Percentiles rank a stretch among this genome's conserved stretches.
Evolutionary conservation across 2,797 vertebrate genomes (phyloP).

Genomic region (Spinus pinus): DNA sequence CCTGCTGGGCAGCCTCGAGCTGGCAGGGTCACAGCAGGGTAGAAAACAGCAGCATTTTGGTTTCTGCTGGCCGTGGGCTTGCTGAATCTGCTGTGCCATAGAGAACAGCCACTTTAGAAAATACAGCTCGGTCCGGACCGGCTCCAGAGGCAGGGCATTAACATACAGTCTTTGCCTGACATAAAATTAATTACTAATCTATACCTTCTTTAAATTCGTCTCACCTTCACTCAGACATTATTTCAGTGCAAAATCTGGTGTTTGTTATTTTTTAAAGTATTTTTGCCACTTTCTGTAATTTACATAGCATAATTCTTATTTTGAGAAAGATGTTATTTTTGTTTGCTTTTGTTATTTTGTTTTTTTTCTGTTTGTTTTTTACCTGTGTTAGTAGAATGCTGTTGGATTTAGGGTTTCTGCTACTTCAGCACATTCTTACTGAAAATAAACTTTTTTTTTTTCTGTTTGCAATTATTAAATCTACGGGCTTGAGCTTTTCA

Average conservation of each 20-base stretch:
- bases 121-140: fast-evolving
- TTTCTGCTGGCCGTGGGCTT: background rate
- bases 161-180: background rate
- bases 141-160: background rate
- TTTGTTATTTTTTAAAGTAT: background rate
- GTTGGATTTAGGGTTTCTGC: background rate
- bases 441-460: background rate
- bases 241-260: background rate
- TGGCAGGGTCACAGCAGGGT: background rate
- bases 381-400: background rate
- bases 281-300: background rate
- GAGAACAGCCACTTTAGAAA: background rate
- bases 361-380: background rate
- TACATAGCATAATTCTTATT: background rate
- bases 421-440: background rate
- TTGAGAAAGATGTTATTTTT: background rate
- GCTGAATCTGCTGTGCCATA: background rate
- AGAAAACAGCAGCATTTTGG: background rate
- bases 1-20: background rate
- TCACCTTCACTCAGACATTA: background rate
- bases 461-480: background rate
- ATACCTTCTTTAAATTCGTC: background rate
- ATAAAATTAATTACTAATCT: background rate
- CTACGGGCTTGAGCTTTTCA: background rate
- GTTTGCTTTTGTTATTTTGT: background rate